Evolutionary conservation across 1,140 invertebrate species (phyloP), one percentile per base, ranked within the genome.

Genomic region (Saccostrea echinata): DNA sequence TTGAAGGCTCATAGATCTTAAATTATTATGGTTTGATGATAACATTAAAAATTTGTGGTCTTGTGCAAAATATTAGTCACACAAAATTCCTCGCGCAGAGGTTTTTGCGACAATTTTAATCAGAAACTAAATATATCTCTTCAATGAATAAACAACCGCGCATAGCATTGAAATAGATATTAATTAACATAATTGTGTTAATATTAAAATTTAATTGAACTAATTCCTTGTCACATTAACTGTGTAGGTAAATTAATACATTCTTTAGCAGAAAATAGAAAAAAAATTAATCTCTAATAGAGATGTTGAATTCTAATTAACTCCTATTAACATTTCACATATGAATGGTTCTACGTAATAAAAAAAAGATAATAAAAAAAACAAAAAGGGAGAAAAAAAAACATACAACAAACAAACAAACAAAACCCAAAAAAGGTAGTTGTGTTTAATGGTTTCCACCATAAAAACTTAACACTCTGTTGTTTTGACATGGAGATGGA

Each of bases 141-240:
- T 21, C 18, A 61, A 61, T 61, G 18, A 61, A 43, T n/a, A 61
- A 61, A 61, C 55, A 61, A 61, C n/a, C n/a, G n/a, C 55, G 55
- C 18, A 61, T n/a, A 21, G 18, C 55, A 61, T 61, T 13, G 18
- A 61, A 61, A 61, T 61, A 61, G 55, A 61, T 61, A 61, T 21
- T 6, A 61, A 61, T 61, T 61, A 61, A 61, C 55, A 61, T 61
- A 61, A 61, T n/a, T 61, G 1, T 61, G 18, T 21, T 61, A 61
- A 61, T 61, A 61, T 61, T 61, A 4, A 61, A 21, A 61, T 61
- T 61, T 43, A 43, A 43, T 43, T 43, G 43, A n/a, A 18, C 55
- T 61, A 61, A 61, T 61, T 61, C n/a, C 55, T n/a, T 61, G 55
- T 61, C 18, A 61, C n/a, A 61, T 61, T 61, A 61, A 61, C n/a